Evolutionary conservation across 2,113 vertebrate genomes (phyloP).

Genomic region (Triplophysa rosa): DNA sequence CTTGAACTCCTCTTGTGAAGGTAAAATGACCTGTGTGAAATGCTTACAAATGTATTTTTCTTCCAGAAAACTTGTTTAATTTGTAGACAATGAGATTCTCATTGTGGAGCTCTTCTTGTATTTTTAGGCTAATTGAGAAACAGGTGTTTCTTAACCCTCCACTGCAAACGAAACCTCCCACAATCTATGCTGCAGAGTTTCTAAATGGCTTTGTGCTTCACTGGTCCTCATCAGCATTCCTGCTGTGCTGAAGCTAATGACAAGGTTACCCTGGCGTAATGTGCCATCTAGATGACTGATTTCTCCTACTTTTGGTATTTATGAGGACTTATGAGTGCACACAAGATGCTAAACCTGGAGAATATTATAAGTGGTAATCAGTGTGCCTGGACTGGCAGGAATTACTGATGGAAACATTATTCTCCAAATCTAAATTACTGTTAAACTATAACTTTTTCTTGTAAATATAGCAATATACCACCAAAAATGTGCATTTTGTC

Average conservation of each 20-base stretch:
- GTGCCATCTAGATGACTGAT: conserved; percentile 51
- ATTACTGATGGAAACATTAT: conserved; percentile 19
- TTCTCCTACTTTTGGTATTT: conserved; percentile 57
- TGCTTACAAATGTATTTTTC: conserved; percentile 29
- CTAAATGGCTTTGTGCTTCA: conserved; percentile 2
- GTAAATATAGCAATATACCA: conserved; percentile 15
- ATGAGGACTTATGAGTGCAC: conserved; percentile 56
- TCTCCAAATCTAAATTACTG: conserved; percentile 46
- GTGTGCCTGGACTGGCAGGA: conserved; percentile 47
- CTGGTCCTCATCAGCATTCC: conserved; percentile 44
- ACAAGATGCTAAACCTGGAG: conserved; percentile 55
- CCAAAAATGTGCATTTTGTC: not conserved
- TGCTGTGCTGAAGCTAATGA: conserved; percentile 48
- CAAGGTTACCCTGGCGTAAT: conserved; percentile 53
- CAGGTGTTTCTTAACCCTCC: conserved; percentile 58
- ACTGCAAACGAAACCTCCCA: conserved; percentile 36
- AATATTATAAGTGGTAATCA: conserved; percentile 60
- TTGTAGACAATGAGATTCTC: conserved; percentile 33
- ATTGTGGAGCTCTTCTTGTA: conserved; percentile 23
- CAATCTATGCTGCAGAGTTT: conserved; percentile 39
- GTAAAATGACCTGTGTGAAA: conserved; percentile 53
- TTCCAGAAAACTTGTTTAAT: conserved; percentile 44
- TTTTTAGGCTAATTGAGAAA: conserved; percentile 51
- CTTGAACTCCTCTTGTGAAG: not conserved
- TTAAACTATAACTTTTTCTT: conserved; percentile 47